A percentile compares a stretch with the other conserved stretches of the same genome.
Evolutionary conservation across 2,797 vertebrate species (phyloP).

Genomic region (Ctenosaura bakeri): DNA sequence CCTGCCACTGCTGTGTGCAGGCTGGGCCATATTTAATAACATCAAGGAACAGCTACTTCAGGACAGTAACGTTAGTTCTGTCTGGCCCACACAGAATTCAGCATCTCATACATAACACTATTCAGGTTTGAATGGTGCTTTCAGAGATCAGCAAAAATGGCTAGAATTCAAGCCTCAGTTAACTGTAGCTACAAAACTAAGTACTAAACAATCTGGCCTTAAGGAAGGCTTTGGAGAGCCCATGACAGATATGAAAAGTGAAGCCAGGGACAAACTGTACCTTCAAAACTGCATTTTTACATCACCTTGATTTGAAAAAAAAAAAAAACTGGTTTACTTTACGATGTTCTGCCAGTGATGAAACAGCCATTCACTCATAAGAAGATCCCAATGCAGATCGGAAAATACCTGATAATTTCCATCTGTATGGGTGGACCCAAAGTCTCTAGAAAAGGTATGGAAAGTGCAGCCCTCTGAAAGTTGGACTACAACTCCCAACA

Average conservation of each 20-base stretch:
- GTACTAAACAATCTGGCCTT: too few relatives aligned
- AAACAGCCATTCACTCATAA: background rate
- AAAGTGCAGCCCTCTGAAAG: too few relatives aligned
- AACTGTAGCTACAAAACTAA: background rate
- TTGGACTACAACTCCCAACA: too few relatives aligned
- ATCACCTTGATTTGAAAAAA: background rate
- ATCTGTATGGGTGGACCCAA: background rate
- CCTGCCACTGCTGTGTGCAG: background rate
- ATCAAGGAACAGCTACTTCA: background rate
- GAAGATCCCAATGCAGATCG: background rate
- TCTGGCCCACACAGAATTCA: background rate
- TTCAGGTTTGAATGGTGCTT: too few relatives aligned
- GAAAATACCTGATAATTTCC: background rate
- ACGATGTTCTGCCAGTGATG: background rate
- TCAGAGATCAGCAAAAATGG: background rate
- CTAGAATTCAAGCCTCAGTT: background rate
- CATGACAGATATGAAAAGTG: background rate
- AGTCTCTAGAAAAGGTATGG: too few relatives aligned
- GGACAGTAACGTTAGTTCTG: background rate
- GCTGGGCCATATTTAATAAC: background rate
- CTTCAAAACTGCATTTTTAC: background rate
- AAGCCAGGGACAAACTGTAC: background rate
- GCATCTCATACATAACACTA: background rate
- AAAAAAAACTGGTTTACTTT: background rate
- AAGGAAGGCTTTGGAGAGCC: background rate